Conservation (phyloP, 2,113 vertebrate species). For the Setophaga petechia region DNA sequence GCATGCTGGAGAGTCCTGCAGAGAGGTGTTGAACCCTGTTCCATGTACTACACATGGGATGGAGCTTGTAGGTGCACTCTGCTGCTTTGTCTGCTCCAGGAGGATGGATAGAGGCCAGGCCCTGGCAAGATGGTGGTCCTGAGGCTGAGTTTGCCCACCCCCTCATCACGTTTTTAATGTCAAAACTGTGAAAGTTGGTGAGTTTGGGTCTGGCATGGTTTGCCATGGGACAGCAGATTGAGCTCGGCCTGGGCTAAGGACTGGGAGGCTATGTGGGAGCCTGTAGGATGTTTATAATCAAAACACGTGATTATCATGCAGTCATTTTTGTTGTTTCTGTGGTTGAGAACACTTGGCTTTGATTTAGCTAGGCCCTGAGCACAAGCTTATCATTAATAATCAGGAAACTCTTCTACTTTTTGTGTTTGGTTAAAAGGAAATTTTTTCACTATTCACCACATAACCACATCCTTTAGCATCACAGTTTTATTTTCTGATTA, state of each 20-base stretch:
- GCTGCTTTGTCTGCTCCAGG: background rate
- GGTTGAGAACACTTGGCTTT: background rate
- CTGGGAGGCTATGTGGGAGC: background rate
- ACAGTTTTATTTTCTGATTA: background rate
- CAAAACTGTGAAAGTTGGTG: background rate
- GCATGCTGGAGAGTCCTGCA: background rate
- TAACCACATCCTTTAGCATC: background rate
- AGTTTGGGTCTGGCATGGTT: background rate
- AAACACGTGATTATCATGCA: background rate
- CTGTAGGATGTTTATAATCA: background rate
- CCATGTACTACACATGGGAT: accelerated
- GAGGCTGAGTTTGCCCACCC: background rate
- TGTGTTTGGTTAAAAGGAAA: slow-evolving; percentile 8
- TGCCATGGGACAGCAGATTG: background rate
- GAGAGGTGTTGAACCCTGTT: background rate
- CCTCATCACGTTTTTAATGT: background rate
- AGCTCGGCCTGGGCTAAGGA: background rate
- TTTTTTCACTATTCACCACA: background rate
- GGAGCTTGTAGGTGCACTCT: background rate
- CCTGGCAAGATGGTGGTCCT: background rate
- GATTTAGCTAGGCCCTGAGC: background rate
- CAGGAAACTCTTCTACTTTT: background rate
- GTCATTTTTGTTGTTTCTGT: slow-evolving; percentile 1
- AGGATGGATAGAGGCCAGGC: background rate
- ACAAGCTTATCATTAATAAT: slow-evolving; percentile 4